Evolutionary conservation across 2,797 vertebrate genomes (phyloP), one percentile per base, ranked within the genome.

Genomic region (Hydrolagus colliei): DNA sequence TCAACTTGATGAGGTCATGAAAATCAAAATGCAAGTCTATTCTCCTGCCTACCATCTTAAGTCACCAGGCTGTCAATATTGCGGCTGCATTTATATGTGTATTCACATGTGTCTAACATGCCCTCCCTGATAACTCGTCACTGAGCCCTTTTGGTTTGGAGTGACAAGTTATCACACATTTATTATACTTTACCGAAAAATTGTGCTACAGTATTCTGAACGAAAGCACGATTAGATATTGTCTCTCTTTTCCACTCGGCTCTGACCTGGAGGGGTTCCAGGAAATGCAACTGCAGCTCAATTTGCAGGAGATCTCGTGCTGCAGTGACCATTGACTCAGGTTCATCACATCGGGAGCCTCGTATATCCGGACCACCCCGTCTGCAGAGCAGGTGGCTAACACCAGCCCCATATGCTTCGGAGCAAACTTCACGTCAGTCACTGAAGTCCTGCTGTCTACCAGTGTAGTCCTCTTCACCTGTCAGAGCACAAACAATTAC

Each of bases 241-340:
- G 41, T 52, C 6, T 52, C 41, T 52, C 41, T 52, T 27, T 27
- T 14, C 27, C 63, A 80, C 22, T 22, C 35, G 1, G 41, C 88
- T 86, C 91, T 87, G 87, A 99, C 97, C 98, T 99, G 89, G 98
- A 99, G 85, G 97, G 97, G 89, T 99, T 99, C 97, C 98, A 99
- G n/a, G 97, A 98, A 92, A 99, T 98, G 89, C 98, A 99, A 89
- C 97, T 98, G 89, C 98, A 99, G 92, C 96, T 98, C 86, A 99
- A 95, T 85, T 98, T 99, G 92, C 97, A 98, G 0, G 97, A 98
- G 89, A 99, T 97, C 93, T 99, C 97, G 18, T 99, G 98, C 90
- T 98, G 97, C 86, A 98, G 91, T 9, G 96, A 99, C 97, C 98
- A 99, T 91, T 99, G 98, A 89, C 97, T 99, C 86, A 99, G 94